Evolutionary conservation across 2,797 vertebrate genomes (phyloP), one percentile per base, ranked within the genome.

Genomic region (Liparis tanakae): DNA sequence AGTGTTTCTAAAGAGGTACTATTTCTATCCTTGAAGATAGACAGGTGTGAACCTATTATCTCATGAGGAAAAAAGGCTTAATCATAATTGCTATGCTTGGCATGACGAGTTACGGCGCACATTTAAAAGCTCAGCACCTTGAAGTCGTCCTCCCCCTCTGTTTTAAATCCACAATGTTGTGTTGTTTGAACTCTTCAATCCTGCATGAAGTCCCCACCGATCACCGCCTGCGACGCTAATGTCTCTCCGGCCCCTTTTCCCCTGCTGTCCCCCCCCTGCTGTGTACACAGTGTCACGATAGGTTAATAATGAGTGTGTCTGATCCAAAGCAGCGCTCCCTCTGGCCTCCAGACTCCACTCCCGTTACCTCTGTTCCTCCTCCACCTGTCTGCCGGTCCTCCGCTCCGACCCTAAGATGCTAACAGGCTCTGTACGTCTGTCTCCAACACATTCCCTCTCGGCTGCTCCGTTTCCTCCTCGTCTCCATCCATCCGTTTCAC

Each of bases 231-330:
- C 7, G 4, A 59, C 67, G 66, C 53, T 67, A 75, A 84, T 67
- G 71, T 57, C 69, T 64, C 36, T 68, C 54, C 48, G 57, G 55
- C 57, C 55, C 65, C 56, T 60, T 74, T 61, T 54, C 67, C 67
- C 33, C 73, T 55, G 76, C 53, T 33, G 44, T 76, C 78, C 58
- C 72, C 78, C 72, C 64, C 7, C 25, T n/a, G 5, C 72, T 82
- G 67, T 82, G 79, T 64, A 86, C 83, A 84, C 83, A 79, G 67
- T 80, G 79, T 88, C 84, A 76, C 58, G n/a, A 22, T 57, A 76
- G 79, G 84, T 85, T 87, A 89, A 81, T 70, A 64, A 67, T 54
- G 65, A 83, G 59, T 59, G 36, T 18, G 58, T 80, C 70, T 80
- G 76, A 88, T 78, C 78, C 62, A 72, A 65, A 79, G 73, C 82